phyloP scores from a whole-genome alignment of 2,113 vertebrate genomes.

The Halichoerus grypus region DNA sequence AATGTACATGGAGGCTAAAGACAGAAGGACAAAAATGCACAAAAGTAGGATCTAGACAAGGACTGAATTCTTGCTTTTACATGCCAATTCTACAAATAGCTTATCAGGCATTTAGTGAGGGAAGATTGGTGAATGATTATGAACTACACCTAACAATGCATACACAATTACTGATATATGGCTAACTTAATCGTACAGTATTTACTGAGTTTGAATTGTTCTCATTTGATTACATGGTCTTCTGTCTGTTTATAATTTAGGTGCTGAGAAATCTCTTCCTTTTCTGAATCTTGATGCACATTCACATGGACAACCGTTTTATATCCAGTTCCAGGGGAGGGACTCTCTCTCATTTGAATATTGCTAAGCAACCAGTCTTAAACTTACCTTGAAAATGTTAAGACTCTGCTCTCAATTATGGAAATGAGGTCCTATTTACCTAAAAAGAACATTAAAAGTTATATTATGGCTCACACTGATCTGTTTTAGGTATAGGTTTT shows the following conservation, averaged over 20 bases:
- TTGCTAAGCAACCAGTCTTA: constrained; percentile 63
- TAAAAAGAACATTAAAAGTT: constrained; percentile 52
- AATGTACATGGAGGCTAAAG: not conserved
- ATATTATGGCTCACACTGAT: not conserved
- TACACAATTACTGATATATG: not conserved
- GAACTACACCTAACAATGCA: not conserved
- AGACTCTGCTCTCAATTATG: constrained; percentile 37
- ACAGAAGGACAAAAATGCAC: not conserved
- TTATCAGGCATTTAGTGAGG: not conserved
- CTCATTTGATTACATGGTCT: not conserved
- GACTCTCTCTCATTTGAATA: constrained; percentile 57
- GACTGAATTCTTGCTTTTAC: not conserved
- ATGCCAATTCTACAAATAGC: not conserved
- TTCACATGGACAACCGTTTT: constrained; percentile 39
- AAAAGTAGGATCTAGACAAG: not conserved
- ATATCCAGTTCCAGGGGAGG: not conserved
- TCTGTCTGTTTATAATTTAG: constrained; percentile 19
- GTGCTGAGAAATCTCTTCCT: constrained; percentile 20
- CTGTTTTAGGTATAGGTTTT: constrained; percentile 27
- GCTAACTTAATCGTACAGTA: constrained; percentile 45
- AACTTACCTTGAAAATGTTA: constrained; percentile 60
- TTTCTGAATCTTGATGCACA: constrained; percentile 46
- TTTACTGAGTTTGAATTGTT: constrained; percentile 11
- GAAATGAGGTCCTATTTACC: constrained; percentile 48
- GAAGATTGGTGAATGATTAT: not conserved